phyloP scores from a whole-genome alignment of 2,888 invertebrate species.

The Watsonalla binaria region DNA sequence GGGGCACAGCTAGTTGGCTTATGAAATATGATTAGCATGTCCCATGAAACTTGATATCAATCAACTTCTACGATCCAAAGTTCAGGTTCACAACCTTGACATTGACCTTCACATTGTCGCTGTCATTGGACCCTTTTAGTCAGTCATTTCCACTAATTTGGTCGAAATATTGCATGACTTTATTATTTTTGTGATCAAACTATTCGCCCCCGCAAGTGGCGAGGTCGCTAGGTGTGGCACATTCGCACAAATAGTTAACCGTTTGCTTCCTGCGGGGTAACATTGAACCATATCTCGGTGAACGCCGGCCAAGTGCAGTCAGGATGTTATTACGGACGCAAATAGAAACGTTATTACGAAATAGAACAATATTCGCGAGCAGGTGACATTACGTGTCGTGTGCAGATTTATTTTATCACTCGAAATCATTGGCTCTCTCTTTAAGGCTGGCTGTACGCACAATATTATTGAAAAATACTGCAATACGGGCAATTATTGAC shows the following conservation, averaged over 20 bases:
- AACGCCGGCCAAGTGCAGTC: slow-evolving; percentile 70
- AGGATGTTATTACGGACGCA: slow-evolving; percentile 58
- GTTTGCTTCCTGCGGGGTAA: slow-evolving; percentile 61
- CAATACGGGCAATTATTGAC: too few relatives aligned
- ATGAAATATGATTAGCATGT: too few relatives aligned
- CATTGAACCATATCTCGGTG: slow-evolving; percentile 71
- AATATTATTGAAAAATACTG: too few relatives aligned
- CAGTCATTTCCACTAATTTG: too few relatives aligned
- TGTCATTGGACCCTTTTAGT: too few relatives aligned
- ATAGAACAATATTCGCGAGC: not conserved
- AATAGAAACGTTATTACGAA: slow-evolving; percentile 53
- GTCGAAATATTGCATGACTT: not conserved
- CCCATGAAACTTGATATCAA: too few relatives aligned
- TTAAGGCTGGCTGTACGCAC: too few relatives aligned
- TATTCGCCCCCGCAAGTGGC: not conserved
- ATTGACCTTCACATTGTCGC: too few relatives aligned
- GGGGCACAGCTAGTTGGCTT: too few relatives aligned
- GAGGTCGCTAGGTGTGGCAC: slow-evolving; percentile 28
- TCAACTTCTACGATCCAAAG: too few relatives aligned
- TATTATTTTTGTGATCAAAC: not conserved
- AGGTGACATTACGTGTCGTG: not conserved
- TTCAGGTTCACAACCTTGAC: too few relatives aligned
- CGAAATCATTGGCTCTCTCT: too few relatives aligned
- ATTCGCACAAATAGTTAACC: slow-evolving; percentile 71
- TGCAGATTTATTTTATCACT: not conserved